A percentile compares a stretch with the other conserved stretches of the same genome.
Conservation (phyloP, 2,888 invertebrate species). For the Apamea anceps region DNA sequence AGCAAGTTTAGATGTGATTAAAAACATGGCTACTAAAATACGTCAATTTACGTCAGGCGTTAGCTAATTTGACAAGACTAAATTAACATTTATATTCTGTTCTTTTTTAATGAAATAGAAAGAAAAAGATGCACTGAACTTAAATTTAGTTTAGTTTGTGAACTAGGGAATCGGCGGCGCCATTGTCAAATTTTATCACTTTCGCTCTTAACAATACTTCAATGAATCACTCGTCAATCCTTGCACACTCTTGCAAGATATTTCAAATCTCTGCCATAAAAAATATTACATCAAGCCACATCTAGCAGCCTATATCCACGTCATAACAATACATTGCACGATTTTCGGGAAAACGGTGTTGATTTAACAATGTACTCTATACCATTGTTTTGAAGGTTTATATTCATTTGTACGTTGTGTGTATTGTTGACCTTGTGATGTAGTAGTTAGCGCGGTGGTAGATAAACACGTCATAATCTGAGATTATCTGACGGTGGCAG, state of each 20-base stretch:
- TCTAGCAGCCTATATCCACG: slow-evolving; percentile 36
- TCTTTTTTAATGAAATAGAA: too few relatives aligned
- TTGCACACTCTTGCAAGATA: neutral
- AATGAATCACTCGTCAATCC: slow-evolving; percentile 3
- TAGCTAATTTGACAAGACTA: too few relatives aligned
- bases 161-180: too few relatives aligned
- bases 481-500: slow-evolving; percentile 68
- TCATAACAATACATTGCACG: slow-evolving; percentile 34
- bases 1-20: too few relatives aligned
- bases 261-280: neutral
- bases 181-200: too few relatives aligned
- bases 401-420: slow-evolving; percentile 3
- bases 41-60: too few relatives aligned
- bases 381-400: slow-evolving; percentile 7
- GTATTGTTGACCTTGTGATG: slow-evolving; percentile 29
- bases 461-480: slow-evolving; percentile 72
- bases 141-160: too few relatives aligned
- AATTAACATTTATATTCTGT: too few relatives aligned
- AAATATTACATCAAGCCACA: slow-evolving; percentile 25
- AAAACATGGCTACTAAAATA: too few relatives aligned
- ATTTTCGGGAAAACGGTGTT: slow-evolving; percentile 44
- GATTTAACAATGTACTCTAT: slow-evolving; percentile 26
- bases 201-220: neutral
- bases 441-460: slow-evolving; percentile 44
- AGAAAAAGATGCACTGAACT: too few relatives aligned